Base-by-base conservation (phyloP, 2,888 invertebrate genomes). In the Tineola bisselliella region DNA sequence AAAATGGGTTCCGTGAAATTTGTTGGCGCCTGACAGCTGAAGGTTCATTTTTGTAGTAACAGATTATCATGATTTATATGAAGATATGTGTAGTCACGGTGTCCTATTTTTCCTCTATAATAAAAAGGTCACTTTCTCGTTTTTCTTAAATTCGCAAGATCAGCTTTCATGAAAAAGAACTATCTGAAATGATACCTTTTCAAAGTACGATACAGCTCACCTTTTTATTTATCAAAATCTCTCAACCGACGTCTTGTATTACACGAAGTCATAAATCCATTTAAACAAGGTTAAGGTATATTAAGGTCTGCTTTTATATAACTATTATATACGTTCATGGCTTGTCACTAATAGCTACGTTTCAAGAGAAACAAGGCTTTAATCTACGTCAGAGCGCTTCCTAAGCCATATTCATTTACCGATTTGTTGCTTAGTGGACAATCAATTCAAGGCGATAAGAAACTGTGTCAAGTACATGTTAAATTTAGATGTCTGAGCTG, bases 401-500 rank as follows among this genome's bases (percentile, higher is more conserved):
- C 58, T 33, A 31, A 17, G n/a, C 58, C 33, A 13, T 13, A 25
- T 10, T n/a, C 54, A 25, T 54, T 25, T 25, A 54, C 54, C n/a
- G 25, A 25, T 54, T 54, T 18, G 58, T 58, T 58, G 17, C 58
- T 17, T 31, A 58, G 15, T 66, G 69, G 70, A 69, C 70, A 68
- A 69, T 67, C 64, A 61, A 30, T 65, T 65, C 67, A 67, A 70
- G 67, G 69, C 65, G 67, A 71, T 69, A 71, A 70, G 64, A 64
- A 79, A 71, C 68, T 71, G 66, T 76, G 79, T 74, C 79, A 79
- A 74, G 77, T 25, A 25, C 54, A 18, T 19, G 13, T 54, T 54
- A 54, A 54, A 25, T 54, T 54, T 54, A 54, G 54, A 48, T 6
- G 13, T 3, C 4, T 25, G 54, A 19, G 18, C 17, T 54, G 54